Evolutionary conservation across 2,888 invertebrate species (phyloP).

Genomic region (Xestia rhomboidea): DNA sequence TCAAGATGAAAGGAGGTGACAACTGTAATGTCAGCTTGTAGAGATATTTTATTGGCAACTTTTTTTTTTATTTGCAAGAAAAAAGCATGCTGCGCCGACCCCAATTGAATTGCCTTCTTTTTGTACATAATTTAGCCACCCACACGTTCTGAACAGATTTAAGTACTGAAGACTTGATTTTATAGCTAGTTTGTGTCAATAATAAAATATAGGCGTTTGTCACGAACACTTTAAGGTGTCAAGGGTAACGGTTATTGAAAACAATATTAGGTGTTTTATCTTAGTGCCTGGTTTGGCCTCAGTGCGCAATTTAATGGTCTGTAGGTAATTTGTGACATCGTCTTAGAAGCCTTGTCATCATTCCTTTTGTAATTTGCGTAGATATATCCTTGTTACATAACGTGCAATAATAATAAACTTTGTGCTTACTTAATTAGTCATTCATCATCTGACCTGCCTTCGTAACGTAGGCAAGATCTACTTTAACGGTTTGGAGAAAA

Average conservation of each 20-base stretch:
- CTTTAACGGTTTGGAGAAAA: background rate
- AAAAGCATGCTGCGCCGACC: background rate
- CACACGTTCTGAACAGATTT: slow-evolving; percentile 14
- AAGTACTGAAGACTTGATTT: slow-evolving; percentile 14
- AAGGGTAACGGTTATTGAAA: slow-evolving; percentile 72
- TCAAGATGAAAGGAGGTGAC: background rate
- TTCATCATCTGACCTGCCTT: background rate
- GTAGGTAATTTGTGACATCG: slow-evolving; percentile 69
- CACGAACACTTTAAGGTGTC: slow-evolving; percentile 72
- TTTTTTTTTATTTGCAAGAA: background rate
- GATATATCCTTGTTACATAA: slow-evolving; percentile 18
- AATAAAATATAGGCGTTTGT: slow-evolving; percentile 67
- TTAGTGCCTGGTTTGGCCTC: slow-evolving; percentile 66
- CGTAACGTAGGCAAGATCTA: background rate
- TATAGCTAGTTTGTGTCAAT: slow-evolving; percentile 50
- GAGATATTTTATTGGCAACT: background rate
- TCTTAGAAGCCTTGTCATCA: slow-evolving; percentile 63
- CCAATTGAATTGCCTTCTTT: background rate
- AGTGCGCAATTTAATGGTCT: slow-evolving; percentile 57
- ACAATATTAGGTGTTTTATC: slow-evolving; percentile 71
- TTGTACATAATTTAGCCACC: background rate
- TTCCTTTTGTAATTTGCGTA: slow-evolving; percentile 37
- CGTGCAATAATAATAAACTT: background rate
- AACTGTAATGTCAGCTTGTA: background rate
- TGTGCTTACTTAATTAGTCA: background rate